Evolutionary conservation across 2,888 invertebrate species (phyloP).

Genomic region (Salticus scenicus): DNA sequence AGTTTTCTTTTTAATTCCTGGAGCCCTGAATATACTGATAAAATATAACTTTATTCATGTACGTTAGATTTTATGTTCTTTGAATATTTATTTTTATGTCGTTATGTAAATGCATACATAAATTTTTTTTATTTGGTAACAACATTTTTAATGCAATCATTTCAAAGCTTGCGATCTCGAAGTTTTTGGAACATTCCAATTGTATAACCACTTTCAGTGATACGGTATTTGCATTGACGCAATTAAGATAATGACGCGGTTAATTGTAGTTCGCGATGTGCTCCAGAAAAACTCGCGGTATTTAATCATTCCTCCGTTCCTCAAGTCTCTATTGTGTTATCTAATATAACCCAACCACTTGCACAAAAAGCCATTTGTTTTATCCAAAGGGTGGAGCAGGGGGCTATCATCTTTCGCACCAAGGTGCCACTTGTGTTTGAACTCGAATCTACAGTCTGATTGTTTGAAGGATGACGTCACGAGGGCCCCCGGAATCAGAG

Average conservation of each 20-base stretch:
- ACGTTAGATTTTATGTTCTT: too few species aligned
- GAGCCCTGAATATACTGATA: too few species aligned
- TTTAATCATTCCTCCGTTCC: neutral
- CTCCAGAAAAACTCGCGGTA: neutral
- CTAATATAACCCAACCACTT: neutral
- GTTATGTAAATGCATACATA: too few species aligned
- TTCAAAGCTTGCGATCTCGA: too few species aligned
- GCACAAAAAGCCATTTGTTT: conserved; percentile 16
- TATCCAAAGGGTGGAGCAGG: conserved; percentile 10
- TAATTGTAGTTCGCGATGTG: neutral
- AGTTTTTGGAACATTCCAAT: too few species aligned
- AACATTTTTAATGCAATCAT: too few species aligned
- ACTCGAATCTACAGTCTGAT: conserved; percentile 1
- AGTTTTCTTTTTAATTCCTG: too few species aligned
- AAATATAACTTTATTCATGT: too few species aligned
- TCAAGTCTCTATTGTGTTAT: conserved; percentile 24
- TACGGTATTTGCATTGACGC: neutral
- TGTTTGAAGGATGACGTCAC: neutral
- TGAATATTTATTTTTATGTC: too few species aligned
- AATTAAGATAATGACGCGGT: neutral
- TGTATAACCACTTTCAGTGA: too few species aligned
- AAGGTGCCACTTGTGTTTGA: conserved; percentile 20
- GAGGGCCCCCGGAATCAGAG: neutral
- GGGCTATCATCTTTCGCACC: conserved; percentile 11
- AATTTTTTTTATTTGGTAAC: too few species aligned